Evolutionary conservation across 2,113 vertebrate genomes (phyloP).

Genomic region (Trinectes maculatus): DNA sequence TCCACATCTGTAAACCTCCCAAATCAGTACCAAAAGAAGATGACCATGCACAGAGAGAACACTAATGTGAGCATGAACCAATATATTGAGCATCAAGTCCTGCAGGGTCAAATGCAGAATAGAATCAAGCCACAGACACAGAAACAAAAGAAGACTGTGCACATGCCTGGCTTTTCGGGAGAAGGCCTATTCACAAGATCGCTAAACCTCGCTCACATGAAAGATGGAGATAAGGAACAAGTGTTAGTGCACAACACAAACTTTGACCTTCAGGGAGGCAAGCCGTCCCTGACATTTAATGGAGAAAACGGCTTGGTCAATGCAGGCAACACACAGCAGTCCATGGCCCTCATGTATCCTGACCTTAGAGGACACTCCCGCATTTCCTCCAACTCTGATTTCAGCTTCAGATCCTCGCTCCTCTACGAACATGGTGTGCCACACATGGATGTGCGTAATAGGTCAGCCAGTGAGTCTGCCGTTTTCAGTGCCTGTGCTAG

Average conservation of each 20-base stretch:
- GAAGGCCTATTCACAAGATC: constrained; percentile 42
- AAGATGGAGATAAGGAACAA: constrained; percentile 43
- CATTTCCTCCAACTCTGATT: constrained; percentile 51
- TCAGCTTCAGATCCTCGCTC: constrained; percentile 59
- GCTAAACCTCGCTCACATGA: constrained; percentile 26
- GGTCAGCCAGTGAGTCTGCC: constrained; percentile 66
- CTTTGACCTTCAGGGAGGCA: constrained; percentile 46
- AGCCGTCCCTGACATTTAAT: constrained; percentile 43
- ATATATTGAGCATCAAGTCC: constrained; percentile 44
- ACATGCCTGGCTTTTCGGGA: constrained; percentile 27
- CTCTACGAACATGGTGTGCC: constrained; percentile 30
- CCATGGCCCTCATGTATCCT: constrained; percentile 48
- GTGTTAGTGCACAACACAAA: constrained; percentile 49
- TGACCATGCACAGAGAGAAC: constrained; percentile 46
- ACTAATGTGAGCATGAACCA: constrained; percentile 43
- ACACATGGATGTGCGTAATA: constrained; percentile 58
- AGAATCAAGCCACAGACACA: constrained; percentile 57
- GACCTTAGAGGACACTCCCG: constrained; percentile 43
- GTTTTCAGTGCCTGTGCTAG: constrained; percentile 67
- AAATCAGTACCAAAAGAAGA: constrained; percentile 60
- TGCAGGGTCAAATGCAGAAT: constrained; percentile 54
- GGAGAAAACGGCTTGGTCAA: constrained; percentile 33
- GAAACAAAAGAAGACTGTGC: constrained; percentile 58
- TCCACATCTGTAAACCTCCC: constrained; percentile 28
- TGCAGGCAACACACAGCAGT: constrained; percentile 39